phyloP scores from a whole-genome alignment of 2,113 vertebrate genomes.

The Stegostoma tigrinum region DNA sequence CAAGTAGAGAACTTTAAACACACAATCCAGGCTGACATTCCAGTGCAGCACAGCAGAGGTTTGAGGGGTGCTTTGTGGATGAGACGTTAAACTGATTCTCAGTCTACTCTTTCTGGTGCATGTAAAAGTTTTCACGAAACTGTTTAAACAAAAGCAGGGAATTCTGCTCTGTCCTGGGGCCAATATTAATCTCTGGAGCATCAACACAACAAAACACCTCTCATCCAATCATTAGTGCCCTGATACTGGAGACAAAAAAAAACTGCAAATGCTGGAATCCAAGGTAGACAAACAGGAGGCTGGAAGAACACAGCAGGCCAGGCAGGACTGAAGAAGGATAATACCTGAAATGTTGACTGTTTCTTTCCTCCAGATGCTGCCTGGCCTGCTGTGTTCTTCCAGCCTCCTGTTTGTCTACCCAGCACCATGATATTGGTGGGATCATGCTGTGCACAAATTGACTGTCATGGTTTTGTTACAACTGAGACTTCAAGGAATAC shows the following conservation, averaged over 20 bases:
- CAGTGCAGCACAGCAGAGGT: not conserved
- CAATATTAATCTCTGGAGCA: not conserved
- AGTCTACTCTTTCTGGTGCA: not conserved
- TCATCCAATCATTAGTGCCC: not conserved
- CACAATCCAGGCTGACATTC: not conserved
- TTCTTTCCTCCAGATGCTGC: no score
- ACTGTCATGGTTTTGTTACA: not conserved
- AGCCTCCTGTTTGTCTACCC: no score
- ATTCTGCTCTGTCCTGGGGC: not conserved
- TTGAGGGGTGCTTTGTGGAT: not conserved
- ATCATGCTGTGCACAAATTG: not conserved
- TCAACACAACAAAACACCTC: not conserved
- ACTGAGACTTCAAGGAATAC: not conserved
- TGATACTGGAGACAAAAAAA: not conserved
- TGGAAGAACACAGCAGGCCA: no score
- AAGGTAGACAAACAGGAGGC: no score
- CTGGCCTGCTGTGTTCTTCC: no score
- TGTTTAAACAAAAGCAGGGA: not conserved
- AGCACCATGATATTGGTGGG: not conserved
- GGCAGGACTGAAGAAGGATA: no score
- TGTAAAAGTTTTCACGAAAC: not conserved
- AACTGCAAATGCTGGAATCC: no score
- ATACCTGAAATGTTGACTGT: no score
- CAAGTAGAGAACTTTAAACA: not conserved
- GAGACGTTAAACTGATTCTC: not conserved